These are phyloP conservation scores for Anabas testudineus DNA, from an alignment of 2,797 vertebrate species.

Conservation along the genomic window DNA sequence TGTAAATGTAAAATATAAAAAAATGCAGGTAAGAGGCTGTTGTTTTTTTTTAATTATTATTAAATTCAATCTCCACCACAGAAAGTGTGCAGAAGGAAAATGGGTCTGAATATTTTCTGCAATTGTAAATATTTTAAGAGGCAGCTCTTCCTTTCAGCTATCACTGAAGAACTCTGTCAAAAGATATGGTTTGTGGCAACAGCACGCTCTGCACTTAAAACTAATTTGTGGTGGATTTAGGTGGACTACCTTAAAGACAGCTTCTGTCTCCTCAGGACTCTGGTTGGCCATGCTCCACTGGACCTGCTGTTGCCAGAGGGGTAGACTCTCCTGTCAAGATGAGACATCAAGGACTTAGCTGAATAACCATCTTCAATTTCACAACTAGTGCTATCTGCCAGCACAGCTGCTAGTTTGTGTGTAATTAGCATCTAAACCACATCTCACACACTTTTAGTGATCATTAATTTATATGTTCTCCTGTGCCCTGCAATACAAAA, in stretches of 20 bases:
- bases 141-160: not conserved
- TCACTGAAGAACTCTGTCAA: not conserved
- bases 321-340: slow-evolving; percentile 85
- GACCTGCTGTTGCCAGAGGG: slow-evolving; percentile 89
- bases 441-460: not conserved
- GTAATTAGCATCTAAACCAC: not conserved
- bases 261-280: slow-evolving; percentile 85
- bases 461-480: not conserved
- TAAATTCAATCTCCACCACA: too few relatives aligned
- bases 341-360: not conserved
- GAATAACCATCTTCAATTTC: not conserved
- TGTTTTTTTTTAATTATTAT: too few relatives aligned
- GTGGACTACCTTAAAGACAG: slow-evolving; percentile 89
- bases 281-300: slow-evolving; percentile 88
- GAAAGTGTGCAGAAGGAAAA: too few relatives aligned
- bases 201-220: not conserved
- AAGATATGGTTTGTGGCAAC: not conserved
- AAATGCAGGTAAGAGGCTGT: too few relatives aligned
- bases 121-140: not conserved
- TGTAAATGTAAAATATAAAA: too few relatives aligned
- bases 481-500: not conserved
- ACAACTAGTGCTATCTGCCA: not conserved
- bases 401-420: not conserved
- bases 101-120: too few relatives aligned
- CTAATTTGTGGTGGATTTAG: not conserved